phyloP scores from a whole-genome alignment of 1,140 invertebrate species.

The Caenorhabditis tropicalis region DNA sequence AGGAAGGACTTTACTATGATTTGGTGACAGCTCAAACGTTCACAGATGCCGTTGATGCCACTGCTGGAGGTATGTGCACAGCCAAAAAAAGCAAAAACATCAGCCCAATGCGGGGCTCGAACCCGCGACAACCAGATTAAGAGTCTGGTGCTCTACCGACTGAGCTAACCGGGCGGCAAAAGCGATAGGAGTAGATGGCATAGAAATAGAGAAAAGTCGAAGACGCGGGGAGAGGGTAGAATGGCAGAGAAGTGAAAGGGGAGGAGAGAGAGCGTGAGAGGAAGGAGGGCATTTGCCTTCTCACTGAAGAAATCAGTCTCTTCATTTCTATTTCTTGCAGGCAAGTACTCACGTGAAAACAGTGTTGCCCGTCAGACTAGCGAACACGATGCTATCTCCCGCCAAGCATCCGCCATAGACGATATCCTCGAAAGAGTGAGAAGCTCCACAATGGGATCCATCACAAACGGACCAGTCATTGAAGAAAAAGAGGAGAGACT shows the following conservation, averaged over 20 bases:
- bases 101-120: constrained; percentile 71
- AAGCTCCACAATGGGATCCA: constrained; percentile 26
- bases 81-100: not conserved
- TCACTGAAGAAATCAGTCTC: not conserved
- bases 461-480: constrained; percentile 15
- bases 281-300: no score
- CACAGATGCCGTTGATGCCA: constrained; percentile 51
- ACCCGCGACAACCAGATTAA: constrained; percentile 72
- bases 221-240: no score
- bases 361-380: not conserved
- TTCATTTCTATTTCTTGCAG: not conserved
- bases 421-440: not conserved
- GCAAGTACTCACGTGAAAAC: not conserved
- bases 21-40: constrained; percentile 76
- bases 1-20: constrained; percentile 72
- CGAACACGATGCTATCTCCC: constrained; percentile 8
- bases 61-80: not conserved
- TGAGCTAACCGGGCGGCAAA: constrained; percentile 70
- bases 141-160: constrained; percentile 73
- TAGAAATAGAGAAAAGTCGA: no score
- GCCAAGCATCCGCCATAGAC: constrained; percentile 19
- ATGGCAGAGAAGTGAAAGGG: no score
- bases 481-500: constrained; percentile 20
- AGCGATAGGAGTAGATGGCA: not conserved
- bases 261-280: no score